Evolutionary conservation across 2,797 vertebrate genomes (phyloP).

Genomic region (Rousettus madagascariensis): DNA sequence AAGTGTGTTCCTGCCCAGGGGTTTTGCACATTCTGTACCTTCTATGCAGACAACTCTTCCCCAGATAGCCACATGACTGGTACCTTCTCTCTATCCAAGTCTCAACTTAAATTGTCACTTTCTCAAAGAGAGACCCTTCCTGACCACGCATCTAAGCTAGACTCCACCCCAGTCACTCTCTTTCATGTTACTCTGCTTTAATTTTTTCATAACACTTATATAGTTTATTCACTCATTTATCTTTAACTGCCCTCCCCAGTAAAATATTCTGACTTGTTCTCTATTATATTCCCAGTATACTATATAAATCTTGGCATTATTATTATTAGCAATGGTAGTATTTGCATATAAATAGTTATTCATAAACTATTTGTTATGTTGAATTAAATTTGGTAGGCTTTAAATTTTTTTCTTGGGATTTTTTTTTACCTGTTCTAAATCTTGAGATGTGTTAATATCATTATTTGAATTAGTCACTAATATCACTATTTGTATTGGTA

Average conservation of each 20-base stretch:
- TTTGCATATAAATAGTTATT: not conserved
- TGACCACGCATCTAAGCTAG: not conserved
- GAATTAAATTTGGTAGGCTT: not conserved
- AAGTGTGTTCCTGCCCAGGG: not conserved
- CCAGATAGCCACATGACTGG: not conserved
- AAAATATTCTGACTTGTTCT: not conserved
- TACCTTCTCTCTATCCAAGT: not conserved
- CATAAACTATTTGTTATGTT: not conserved
- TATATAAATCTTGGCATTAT: not conserved
- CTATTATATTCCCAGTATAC: not conserved
- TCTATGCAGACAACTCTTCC: not conserved
- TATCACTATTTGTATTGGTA: not conserved
- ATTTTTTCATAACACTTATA: not conserved
- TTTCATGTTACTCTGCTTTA: not conserved
- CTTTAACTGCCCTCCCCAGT: not conserved
- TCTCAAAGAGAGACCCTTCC: not conserved
- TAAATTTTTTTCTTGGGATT: not conserved
- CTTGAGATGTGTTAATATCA: not conserved
- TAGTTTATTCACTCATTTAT: not conserved
- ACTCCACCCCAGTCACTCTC: not conserved
- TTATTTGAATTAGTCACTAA: not conserved
- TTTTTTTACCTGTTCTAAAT: slow-evolving; percentile 11
- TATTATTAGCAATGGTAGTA: not conserved
- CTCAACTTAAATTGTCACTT: not conserved
- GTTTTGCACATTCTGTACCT: not conserved